A percentile compares a stretch with the other conserved stretches of the same genome.
These are phyloP conservation scores for Drosophila siamana DNA, from an alignment of 2,888 invertebrate species.

Conservation along the genomic window DNA sequence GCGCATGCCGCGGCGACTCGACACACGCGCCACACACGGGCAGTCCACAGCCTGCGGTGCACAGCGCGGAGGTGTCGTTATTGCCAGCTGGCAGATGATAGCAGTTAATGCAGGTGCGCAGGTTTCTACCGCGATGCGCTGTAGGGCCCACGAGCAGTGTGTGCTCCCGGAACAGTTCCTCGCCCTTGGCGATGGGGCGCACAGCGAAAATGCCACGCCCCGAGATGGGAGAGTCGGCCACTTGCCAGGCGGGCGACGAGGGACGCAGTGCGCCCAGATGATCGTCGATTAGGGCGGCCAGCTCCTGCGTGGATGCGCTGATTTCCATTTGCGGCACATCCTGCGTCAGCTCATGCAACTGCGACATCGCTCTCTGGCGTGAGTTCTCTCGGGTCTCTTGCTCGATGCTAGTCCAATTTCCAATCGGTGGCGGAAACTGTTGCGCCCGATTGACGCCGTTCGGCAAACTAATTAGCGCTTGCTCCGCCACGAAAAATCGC, in stretches of 20 bases:
- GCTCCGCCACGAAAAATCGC: not conserved
- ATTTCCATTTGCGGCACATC: conserved; percentile 61
- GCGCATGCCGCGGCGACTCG: conserved; percentile 86
- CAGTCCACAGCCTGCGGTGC: conserved; percentile 88
- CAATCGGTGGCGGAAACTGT: conserved; percentile 3
- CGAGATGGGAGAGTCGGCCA: conserved; percentile 88
- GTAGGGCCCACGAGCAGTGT: conserved; percentile 91
- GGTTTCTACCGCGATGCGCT: conserved; percentile 86
- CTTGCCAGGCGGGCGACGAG: conserved; percentile 86
- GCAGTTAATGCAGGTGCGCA: conserved; percentile 89
- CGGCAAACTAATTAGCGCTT: conserved; percentile 7
- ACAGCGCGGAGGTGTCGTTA: conserved; percentile 84
- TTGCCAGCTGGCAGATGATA: conserved; percentile 85
- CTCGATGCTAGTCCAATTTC: conserved; percentile 38
- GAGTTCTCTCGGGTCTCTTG: not conserved
- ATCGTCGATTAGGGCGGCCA: conserved; percentile 74
- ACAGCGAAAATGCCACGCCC: conserved; percentile 91
- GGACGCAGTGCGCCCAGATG: conserved; percentile 77
- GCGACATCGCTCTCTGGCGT: conserved; percentile 31
- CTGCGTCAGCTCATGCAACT: conserved; percentile 30
- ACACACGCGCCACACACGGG: conserved; percentile 89
- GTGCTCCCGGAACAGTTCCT: conserved; percentile 89
- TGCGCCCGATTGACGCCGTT: conserved; percentile 13
- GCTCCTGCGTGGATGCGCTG: conserved; percentile 68
- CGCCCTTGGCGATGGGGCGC: conserved; percentile 88